Evolutionary conservation across 2,113 vertebrate genomes (phyloP), one percentile per base, ranked within the genome.

Genomic region (Talpa occidentalis): DNA sequence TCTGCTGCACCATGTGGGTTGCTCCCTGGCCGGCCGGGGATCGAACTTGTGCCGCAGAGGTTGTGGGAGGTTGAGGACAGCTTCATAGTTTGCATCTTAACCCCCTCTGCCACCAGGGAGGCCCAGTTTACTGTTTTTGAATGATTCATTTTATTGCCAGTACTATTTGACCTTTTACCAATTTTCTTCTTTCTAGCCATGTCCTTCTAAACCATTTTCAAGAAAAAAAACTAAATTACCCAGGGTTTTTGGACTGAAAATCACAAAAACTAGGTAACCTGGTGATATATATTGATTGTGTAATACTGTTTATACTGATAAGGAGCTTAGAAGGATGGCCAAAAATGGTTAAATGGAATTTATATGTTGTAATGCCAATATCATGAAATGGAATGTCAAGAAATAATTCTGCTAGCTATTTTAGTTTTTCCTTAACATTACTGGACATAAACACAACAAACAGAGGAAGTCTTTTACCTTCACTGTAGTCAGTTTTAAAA

Each of bases 61-160:
- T n/a, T n/a, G n/a, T n/a, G n/a, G n/a, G n/a, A n/a, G n/a, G n/a
- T n/a, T n/a, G n/a, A n/a, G n/a, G n/a, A n/a, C n/a, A n/a, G n/a
- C n/a, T n/a, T n/a, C n/a, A n/a, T n/a, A n/a, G n/a, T n/a, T n/a
- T n/a, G n/a, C n/a, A n/a, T n/a, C n/a, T n/a, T n/a, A n/a, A n/a
- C n/a, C n/a, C n/a, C n/a, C n/a, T n/a, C n/a, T n/a, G n/a, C n/a
- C n/a, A n/a, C n/a, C n/a, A n/a, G n/a, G n/a, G n/a, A n/a, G n/a
- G n/a, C n/a, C n/a, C n/a, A n/a, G n/a, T n/a, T n/a, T 17, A 83
- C 52, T 60, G 40, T 64, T 95, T 30, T 52, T 22, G 44, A 94
- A 69, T 83, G 35, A 91, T 44, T 72, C 8, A 32, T 82, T 93
- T 91, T 81, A 94, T 94, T 82, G 62, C 28, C 62, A 91, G 5